Conservation (phyloP, 1,140 invertebrate genomes). For the Capitella teleta region DNA sequence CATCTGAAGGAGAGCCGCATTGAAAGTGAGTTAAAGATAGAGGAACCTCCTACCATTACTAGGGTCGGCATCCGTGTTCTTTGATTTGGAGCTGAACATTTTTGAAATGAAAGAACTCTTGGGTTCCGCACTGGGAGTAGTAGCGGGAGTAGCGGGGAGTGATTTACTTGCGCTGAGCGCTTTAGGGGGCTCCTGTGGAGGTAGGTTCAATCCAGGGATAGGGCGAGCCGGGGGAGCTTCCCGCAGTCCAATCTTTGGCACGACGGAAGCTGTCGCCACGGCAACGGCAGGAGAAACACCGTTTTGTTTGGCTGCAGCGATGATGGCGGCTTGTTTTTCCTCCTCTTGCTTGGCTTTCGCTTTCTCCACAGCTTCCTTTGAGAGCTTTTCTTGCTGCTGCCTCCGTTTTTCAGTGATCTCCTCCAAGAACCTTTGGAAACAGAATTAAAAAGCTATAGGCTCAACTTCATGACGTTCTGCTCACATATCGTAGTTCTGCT, state of each 20-base stretch:
- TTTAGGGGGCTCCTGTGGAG: too few relatives aligned
- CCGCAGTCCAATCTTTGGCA: too few relatives aligned
- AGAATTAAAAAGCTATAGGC: background rate
- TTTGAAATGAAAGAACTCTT: background rate
- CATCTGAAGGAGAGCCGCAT: background rate
- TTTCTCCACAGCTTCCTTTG: conserved; percentile 21
- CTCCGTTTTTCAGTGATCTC: conserved; percentile 24
- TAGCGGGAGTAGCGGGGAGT: background rate
- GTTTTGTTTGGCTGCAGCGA: conserved; percentile 9
- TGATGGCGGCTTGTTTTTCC: conserved; percentile 5
- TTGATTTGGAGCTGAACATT: background rate
- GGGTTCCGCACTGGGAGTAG: background rate
- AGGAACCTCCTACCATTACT: background rate
- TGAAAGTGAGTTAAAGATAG: background rate
- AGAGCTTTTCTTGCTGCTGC: conserved; percentile 29
- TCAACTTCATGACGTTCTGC: conserved; percentile 10
- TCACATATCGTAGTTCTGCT: conserved; percentile 75
- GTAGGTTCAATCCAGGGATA: too few relatives aligned
- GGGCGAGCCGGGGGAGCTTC: too few relatives aligned
- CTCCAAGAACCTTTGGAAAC: conserved; percentile 25
- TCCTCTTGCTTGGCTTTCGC: conserved; percentile 16
- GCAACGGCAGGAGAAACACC: too few relatives aligned
- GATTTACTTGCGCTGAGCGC: too few relatives aligned
- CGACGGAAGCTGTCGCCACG: too few relatives aligned
- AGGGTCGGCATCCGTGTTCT: background rate